Evolutionary conservation across 1,140 invertebrate species (phyloP).

Genomic region (Caenorhabditis latens): DNA sequence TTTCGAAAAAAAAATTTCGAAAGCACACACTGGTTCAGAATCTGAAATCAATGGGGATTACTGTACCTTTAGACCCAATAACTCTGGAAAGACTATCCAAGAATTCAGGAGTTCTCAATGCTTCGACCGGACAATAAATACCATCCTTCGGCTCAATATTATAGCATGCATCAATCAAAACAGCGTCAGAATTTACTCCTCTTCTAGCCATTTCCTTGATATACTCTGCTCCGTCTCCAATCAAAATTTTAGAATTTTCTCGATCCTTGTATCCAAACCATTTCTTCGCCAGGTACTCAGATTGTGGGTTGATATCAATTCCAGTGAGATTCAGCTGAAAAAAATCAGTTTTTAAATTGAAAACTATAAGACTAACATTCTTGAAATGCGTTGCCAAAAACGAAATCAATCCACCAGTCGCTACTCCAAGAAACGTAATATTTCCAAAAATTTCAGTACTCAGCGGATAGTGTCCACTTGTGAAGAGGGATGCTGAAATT

Average conservation of each 20-base stretch:
- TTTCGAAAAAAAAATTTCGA: too few relatives aligned
- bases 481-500: not conserved
- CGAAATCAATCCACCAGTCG: constrained; percentile 10
- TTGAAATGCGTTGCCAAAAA: not conserved
- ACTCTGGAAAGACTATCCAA: constrained; percentile 6
- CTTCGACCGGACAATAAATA: not conserved
- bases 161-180: constrained; percentile 13
- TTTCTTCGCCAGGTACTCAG: constrained; percentile 17
- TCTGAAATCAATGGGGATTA: not conserved
- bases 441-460: not conserved
- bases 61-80: not conserved
- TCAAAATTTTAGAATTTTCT: not conserved
- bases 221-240: not conserved
- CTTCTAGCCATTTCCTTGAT: not conserved
- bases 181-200: constrained; percentile 23
- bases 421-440: constrained; percentile 13
- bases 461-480: not conserved
- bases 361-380: not conserved
- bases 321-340: constrained; percentile 17
- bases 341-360: not conserved
- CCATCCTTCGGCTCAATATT: not conserved
- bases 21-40: too few relatives aligned
- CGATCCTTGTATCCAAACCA: not conserved
- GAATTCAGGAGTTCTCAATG: not conserved
- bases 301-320: constrained; percentile 10